Evolutionary conservation across 2,888 invertebrate species (phyloP), one percentile per base, ranked within the genome.

Genomic region (Heliothis peltigera): DNA sequence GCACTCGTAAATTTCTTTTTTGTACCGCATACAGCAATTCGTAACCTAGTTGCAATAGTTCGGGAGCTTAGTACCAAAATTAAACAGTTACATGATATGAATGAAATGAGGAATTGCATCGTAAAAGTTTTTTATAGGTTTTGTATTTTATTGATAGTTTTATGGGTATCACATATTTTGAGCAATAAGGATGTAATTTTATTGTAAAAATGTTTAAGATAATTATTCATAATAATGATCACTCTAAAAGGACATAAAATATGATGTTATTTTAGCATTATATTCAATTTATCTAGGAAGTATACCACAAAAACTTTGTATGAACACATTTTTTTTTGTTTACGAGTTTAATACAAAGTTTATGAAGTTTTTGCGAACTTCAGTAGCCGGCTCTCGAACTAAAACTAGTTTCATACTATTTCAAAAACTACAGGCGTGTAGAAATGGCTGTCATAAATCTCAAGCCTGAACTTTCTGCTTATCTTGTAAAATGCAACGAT

Each of bases 401-500:
- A 55, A 21, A 62, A 59, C 62, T 76, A 49, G 56, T 75, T 76
- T 47, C 46, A 44, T 57, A 60, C 57, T 59, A 63, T 71, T 63
- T 71, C 65, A 62, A 75, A 74, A 76, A 64, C 73, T 68, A 72
- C 60, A 51, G 43, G 42, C 72, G 61, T 61, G 61, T 70, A 75
- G 60, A 72, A 77, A 68, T 71, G 32, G 65, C 71, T 49, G 51
- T 60, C 67, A 72, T 73, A 70, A 72, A 76, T 77, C 61, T 52
- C 42, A 19, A 49, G 58, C 5, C 18, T 64, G 67, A 77, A 67
- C 42, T 73, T 65, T 63, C 52, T 64, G 74, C 61, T 76, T 69
- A 77, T 77, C 69, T 76, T 77, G 65, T 74, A 60, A 70, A 77
- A 73, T 74, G 63, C 75, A 74, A 74, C 65, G 69, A 66, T 76